phyloP scores from a whole-genome alignment of 2,888 invertebrate species.

The Apocheima hispidaria region DNA sequence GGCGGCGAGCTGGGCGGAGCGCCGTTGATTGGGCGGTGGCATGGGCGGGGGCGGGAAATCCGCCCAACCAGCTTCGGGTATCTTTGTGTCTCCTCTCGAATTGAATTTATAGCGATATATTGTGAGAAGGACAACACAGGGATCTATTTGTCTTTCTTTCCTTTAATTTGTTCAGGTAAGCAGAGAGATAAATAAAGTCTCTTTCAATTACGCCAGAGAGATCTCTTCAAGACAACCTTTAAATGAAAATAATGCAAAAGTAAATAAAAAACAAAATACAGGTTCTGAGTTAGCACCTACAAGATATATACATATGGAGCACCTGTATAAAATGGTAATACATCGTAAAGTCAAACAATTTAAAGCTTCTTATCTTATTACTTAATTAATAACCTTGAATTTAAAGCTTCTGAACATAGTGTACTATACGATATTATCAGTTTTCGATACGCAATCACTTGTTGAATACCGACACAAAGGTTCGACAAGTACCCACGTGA shows the following conservation, averaged over 20 bases:
- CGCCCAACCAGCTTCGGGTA: conserved; percentile 65
- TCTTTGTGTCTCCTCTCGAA: conserved; percentile 52
- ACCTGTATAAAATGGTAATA: conserved; percentile 9
- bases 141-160: conserved; percentile 10
- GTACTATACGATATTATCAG: conserved; percentile 37
- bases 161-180: background rate
- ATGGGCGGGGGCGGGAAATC: conserved; percentile 63
- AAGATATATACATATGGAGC: too few relatives aligned
- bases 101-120: conserved; percentile 33
- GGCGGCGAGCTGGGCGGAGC: conserved; percentile 71
- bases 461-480: conserved; percentile 46
- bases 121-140: conserved; percentile 16
- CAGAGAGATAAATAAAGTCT: background rate
- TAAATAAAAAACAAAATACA: too few relatives aligned
- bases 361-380: conserved; percentile 16
- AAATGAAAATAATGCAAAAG: too few relatives aligned
- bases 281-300: too few relatives aligned
- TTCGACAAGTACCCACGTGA: conserved; percentile 31
- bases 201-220: too few relatives aligned
- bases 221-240: too few relatives aligned
- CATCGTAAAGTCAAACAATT: conserved; percentile 15
- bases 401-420: conserved; percentile 30
- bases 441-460: conserved; percentile 42
- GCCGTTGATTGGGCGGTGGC: conserved; percentile 68
- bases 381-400: conserved; percentile 44